phyloP scores from a whole-genome alignment of 2,113 vertebrate genomes.

The Marmota flaviventris region DNA sequence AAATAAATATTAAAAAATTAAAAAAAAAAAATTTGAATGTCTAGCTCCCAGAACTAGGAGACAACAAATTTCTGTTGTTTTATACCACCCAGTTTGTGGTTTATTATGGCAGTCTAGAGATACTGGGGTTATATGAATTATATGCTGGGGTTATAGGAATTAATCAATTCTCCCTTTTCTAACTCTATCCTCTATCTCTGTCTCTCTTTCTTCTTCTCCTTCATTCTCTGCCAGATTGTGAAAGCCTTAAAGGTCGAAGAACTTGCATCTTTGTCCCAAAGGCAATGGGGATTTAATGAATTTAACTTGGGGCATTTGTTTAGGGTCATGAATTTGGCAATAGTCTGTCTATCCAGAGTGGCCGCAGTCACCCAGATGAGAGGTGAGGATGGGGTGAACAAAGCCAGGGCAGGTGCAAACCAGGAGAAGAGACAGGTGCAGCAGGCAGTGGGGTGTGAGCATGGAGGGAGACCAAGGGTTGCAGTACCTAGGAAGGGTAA shows the following conservation, averaged over 20 bases:
- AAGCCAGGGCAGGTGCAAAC: not conserved
- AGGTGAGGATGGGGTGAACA: not conserved
- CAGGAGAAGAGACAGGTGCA: not conserved
- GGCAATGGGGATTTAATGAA: not conserved
- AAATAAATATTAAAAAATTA: too few relatives aligned
- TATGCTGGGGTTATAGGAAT: not conserved
- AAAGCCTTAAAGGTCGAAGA: not conserved
- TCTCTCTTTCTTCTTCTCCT: not conserved
- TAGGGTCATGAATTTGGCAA: not conserved
- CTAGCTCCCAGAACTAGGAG: not conserved
- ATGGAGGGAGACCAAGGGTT: not conserved
- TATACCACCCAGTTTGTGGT: not conserved
- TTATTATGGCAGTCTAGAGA: not conserved
- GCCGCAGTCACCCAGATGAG: not conserved
- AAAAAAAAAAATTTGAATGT: not conserved
- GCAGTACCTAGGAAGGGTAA: not conserved
- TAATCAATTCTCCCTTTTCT: not conserved
- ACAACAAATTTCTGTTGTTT: not conserved
- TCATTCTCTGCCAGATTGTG: not conserved
- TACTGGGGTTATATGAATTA: not conserved
- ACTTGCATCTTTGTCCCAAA: not conserved
- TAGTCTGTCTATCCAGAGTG: not conserved
- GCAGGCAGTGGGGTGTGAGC: not conserved
- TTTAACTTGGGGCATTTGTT: not conserved
- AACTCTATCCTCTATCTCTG: not conserved